Evolutionary conservation across 2,797 vertebrate genomes (phyloP), one percentile per base, ranked within the genome.

Genomic region (Fundulus diaphanus): DNA sequence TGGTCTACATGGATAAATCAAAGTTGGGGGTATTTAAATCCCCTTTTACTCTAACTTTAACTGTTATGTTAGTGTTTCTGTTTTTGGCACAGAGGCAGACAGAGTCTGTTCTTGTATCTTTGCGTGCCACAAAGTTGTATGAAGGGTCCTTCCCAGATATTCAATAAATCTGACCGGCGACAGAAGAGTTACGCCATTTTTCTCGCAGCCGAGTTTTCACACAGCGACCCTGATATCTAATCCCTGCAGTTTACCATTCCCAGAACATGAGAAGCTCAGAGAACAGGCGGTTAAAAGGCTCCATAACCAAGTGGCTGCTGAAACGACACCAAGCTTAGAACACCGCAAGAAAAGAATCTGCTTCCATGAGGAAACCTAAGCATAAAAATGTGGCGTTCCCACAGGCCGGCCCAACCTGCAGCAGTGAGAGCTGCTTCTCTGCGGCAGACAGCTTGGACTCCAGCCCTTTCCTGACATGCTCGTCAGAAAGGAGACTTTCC

Each of bases 371-470:
- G 29, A 82, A 76, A 76, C 63, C n/a, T 15, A 3, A 74, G 65
- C 18, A 75, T 6, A 70, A 68, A 73, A 16, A 44, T 79, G 78
- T 42, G 29, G 54, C 24, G 42, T 48, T 84, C 76, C 77, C 68
- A 80, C 16, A 61, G 49, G 46, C 11, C 6, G 54, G 24, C 46
- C 93, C 74, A 72, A 99, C 98, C 97, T 99, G 97, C 54, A 97
- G 82, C 90, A 96, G 88, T 42, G 95, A 85, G 0, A 97, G 89
- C 81, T 97, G 96, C 82, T 96, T 97, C 93, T 99, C 97, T 0
- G 92, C 90, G 3, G 94, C 82, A 0, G 79, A 84, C 0, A 93
- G 90, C 85, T 97, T 98, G 74, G 94, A 87, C 88, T 99, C 97
- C 92, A 97, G 92, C 52, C 83, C 91, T 90, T 96, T 97, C 84